Base-by-base conservation (phyloP, 1,140 invertebrate species). In the Pseudomyrmex gracilis region DNA sequence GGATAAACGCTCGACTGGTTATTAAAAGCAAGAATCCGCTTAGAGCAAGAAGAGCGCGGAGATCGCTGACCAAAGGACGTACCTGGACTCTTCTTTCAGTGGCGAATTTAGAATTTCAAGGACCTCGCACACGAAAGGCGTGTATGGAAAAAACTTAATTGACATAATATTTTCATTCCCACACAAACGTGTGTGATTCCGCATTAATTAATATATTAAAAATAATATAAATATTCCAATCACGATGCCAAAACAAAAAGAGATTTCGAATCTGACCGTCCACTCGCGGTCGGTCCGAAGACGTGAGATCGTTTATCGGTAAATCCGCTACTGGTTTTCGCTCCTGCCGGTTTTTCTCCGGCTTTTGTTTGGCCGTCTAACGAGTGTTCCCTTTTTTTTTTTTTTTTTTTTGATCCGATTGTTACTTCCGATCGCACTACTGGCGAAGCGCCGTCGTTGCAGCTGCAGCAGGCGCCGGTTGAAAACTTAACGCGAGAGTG, bases 1-100 rank as follows among this genome's bases (percentile, higher is more conserved):
- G 84, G 34, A 64, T 82, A 83, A 83, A 83, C 73, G 82, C 51
- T 61, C 73, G 84, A 47, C 70, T 55, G 73, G 47, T 80, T 87
- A 67, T 87, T 88, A 88, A 85, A 60, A 71, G 57, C 7, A 80
- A 83, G 85, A 88, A 88, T 88, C 87, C 87, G 87, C 87, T 88
- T 88, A 88, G 58, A 22, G 55, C 76, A 66, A 70, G 73, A 76
- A 57, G 22, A 71, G 76, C 66, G 34, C 49, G 66, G 49, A 70
- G 43, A 78, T 86, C 85, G 43, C 15, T 80, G 66, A 80, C 7
- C 76, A 17, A 53, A 49, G 8, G 12, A 7, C 12, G 58, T 87
- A 86, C 84, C 85, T 73, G 34, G 13, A 63, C 61, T 43, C 85
- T 61, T 84, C 66, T 34, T 34, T 34, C 61, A 34, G 68, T 45